These are phyloP conservation scores for Pseudochirops corinnae DNA, from an alignment of 2,797 vertebrate species.

Conservation along the genomic window DNA sequence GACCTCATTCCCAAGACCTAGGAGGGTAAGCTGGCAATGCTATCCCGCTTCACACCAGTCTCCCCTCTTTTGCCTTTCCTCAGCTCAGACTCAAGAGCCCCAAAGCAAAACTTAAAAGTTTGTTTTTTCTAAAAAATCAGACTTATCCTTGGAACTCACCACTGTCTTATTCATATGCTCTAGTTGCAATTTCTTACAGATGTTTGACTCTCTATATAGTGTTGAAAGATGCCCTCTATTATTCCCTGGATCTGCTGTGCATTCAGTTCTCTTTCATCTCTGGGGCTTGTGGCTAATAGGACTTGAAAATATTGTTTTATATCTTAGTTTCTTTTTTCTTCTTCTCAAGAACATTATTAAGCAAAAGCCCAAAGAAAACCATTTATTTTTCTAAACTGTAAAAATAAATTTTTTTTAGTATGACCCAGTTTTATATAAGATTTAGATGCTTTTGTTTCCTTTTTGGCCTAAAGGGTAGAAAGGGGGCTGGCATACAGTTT, in stretches of 20 bases:
- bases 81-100: not conserved
- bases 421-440: constrained; percentile 5
- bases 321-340: constrained; percentile 39
- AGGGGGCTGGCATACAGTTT: not conserved
- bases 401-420: constrained; percentile 26
- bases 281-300: constrained; percentile 57
- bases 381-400: not conserved
- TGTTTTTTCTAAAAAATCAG: constrained; percentile 66
- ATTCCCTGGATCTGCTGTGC: constrained; percentile 11
- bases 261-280: constrained; percentile 18
- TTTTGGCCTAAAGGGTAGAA: not conserved
- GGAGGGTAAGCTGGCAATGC: not conserved
- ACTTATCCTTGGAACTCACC: constrained; percentile 76
- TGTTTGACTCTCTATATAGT: not conserved
- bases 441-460: not conserved
- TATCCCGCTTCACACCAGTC: not conserved
- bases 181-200: constrained; percentile 68
- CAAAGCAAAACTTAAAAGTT: constrained; percentile 59
- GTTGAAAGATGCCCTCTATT: constrained; percentile 28
- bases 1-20: not conserved
- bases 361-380: constrained; percentile 39
- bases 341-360: constrained; percentile 45
- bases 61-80: not conserved
- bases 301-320: constrained; percentile 58
- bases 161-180: constrained; percentile 54